Base-by-base conservation (phyloP, 2,797 vertebrate genomes). In the Clarias laeviceps region DNA sequence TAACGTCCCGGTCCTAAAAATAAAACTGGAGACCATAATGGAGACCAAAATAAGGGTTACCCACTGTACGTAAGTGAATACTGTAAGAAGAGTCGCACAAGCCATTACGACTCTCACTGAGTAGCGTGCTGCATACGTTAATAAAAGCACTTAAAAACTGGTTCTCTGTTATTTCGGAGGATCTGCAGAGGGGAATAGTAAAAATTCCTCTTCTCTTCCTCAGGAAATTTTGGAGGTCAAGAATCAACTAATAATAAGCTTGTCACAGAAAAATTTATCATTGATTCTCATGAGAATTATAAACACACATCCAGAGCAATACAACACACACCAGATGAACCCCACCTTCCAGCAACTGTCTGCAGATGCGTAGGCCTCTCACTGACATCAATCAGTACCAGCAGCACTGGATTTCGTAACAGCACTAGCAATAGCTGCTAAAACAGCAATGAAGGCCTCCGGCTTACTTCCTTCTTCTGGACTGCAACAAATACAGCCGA, bases 41-140 rank as follows among this genome's bases (percentile, higher is more conserved):
- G 76, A 80, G 59, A 88, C 66, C 22, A 57, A 54, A 65, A 29
- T 15, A 78, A 61, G 62, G 62, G 69, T 76, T 82, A 50, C 70
- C 56, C 80, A 68, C 50, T 73, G 81, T 59, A 80, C 29, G 80
- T 84, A 87, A 90, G 72, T 20, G n/a, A 88, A 90, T 81, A 87
- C 82, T 73, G 73, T 77, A 84, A 84, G 45, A 76, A 64, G 68
- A 85, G 82, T 86, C 69, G n/a, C 57, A 73, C 77, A 62, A 32
- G 59, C 37, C 24, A 50, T 17, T 57, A 32, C 18, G 73, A 80
- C 34, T 54, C 62, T 80, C 40, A 29, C n/a, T 29, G n/a, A 50
- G 15, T 66, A 66, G 6, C 27, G 66, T 56, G 40, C 69, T 64
- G 7, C 27, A 15, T 22, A 15, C 69, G 40, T 4, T 18, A n/a